phyloP scores from a whole-genome alignment of 2,113 vertebrate species.

The Tympanuchus pallidicinctus region DNA sequence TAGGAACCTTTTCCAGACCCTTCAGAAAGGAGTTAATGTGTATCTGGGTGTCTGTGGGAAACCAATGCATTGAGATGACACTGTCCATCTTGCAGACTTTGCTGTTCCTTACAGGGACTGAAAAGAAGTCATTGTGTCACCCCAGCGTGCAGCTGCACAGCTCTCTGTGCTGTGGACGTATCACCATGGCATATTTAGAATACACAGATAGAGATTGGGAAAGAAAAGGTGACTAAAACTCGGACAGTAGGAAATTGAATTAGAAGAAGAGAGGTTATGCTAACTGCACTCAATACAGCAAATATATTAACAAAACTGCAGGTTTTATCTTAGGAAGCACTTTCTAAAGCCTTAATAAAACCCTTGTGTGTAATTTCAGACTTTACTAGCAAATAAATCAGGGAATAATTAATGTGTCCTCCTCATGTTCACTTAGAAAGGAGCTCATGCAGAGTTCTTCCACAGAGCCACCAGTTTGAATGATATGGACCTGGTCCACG shows the following conservation, averaged over 20 bases:
- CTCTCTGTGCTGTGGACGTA: neutral
- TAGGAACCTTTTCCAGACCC: neutral
- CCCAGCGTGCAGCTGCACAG: neutral
- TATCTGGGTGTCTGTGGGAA: neutral
- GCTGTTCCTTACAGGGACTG: neutral
- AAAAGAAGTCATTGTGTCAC: neutral
- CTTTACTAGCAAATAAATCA: neutral
- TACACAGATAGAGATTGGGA: neutral
- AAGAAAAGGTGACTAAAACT: too few species aligned
- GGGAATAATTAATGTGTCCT: neutral
- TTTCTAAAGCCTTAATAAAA: neutral
- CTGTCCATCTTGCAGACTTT: neutral
- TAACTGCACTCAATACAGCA: too few species aligned
- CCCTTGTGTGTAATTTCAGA: fast-evolving
- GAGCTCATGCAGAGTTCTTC: neutral
- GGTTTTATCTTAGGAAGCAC: neutral
- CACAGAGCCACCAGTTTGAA: fast-evolving
- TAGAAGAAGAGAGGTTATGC: neutral
- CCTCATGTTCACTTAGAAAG: neutral
- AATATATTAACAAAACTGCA: neutral
- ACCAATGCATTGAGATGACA: too few species aligned
- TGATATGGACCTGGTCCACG: neutral
- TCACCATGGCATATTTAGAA: fast-evolving
- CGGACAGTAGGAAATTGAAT: fast-evolving
- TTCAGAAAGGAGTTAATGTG: neutral